Conservation (phyloP, 2,888 invertebrate genomes). For the Ophioninae sp. region DNA sequence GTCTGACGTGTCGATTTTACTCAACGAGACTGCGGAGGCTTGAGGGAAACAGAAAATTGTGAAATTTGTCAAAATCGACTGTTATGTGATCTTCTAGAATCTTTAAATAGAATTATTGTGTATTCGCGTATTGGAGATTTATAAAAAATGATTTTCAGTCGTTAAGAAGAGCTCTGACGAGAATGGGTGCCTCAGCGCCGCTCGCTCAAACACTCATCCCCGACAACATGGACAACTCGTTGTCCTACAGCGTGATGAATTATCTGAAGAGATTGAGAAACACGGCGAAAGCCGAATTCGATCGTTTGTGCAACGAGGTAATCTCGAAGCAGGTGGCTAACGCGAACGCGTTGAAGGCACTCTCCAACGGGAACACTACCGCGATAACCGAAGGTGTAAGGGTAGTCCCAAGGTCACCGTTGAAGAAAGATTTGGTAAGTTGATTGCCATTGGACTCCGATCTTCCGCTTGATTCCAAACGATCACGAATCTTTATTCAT, state of each 20-base stretch:
- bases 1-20: no score
- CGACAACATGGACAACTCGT: slow-evolving; percentile 95
- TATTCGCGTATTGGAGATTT: not conserved
- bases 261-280: slow-evolving; percentile 98
- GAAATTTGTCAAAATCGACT: no score
- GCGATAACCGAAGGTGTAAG: slow-evolving; percentile 89
- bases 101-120: not conserved
- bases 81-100: no score
- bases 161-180: slow-evolving; percentile 92
- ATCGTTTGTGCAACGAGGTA: slow-evolving; percentile 91
- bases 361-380: slow-evolving; percentile 78
- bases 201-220: slow-evolving; percentile 93
- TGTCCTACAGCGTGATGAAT: slow-evolving; percentile 96
- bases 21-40: no score
- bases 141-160: slow-evolving; percentile 84
- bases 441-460: not conserved
- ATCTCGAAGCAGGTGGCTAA: slow-evolving; percentile 84
- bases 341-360: slow-evolving; percentile 75
- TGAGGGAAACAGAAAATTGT: no score
- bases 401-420: slow-evolving; percentile 86
- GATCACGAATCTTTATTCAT: not conserved
- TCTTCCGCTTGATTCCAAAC: not conserved
- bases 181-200: slow-evolving; percentile 94
- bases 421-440: slow-evolving; percentile 89
- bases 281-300: slow-evolving; percentile 95